Evolutionary conservation across 1,140 invertebrate species (phyloP), one percentile per base, ranked within the genome.

Genomic region (Drosophila teissieri): DNA sequence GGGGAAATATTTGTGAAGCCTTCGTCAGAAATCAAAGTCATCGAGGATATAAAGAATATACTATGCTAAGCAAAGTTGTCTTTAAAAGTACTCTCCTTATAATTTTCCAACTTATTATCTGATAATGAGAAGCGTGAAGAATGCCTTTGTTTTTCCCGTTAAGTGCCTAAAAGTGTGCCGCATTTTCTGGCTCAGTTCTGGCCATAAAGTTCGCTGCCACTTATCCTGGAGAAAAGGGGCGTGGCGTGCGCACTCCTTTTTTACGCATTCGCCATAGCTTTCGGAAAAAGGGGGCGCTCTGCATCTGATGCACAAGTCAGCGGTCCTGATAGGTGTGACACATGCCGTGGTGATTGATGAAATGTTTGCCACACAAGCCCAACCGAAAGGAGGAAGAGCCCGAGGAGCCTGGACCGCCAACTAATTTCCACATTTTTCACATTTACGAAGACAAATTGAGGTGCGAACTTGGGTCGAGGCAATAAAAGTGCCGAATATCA

Each of bases 361-460:
- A 80, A 91, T 81, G 80, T 70, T 75, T 64, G 57, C 17, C 73
- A 19, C 52, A 54, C 51, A 69, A 49, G 49, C 36, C 57, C 63
- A 55, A 34, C 37, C 44, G 48, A 77, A 49, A 57, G 39, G 39
- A 44, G 61, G 40, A 53, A 44, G 45, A 36, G 2, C 45, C 45
- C 63, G 44, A 24, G 19, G 17, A 15, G 24, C 49, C 42, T 34
- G 77, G 77, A 65, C 70, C 75, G 63, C 72, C 73, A 91, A 81
- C 90, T 91, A 91, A 91, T 91, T 91, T 91, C 90, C 90, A 91
- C 90, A 91, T 90, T 91, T 91, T 91, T 91, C 90, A 88, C 90
- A 91, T 91, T 91, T 91, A 78, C 90, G 86, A 91, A 91, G 90
- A 91, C 90, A 91, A 91, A 91, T 91, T 91, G 90, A 91, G 90